Evolutionary conservation across 2,888 invertebrate genomes (phyloP).

Genomic region (Drosophila recens): DNA sequence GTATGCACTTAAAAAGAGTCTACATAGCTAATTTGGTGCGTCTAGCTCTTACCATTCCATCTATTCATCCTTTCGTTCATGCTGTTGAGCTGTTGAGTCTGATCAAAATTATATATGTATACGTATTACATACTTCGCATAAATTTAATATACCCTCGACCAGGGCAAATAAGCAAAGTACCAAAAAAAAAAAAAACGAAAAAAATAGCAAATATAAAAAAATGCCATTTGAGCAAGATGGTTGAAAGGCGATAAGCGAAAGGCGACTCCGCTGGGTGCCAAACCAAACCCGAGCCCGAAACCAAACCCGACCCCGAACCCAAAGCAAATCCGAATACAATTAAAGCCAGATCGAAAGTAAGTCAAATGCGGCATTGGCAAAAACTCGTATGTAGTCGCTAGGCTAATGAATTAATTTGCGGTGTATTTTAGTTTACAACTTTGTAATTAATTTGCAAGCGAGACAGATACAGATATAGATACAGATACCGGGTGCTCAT

Average conservation of each 20-base stretch:
- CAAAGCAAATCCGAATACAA: slow-evolving; percentile 63
- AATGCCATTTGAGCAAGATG: slow-evolving; percentile 77
- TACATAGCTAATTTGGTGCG: background rate
- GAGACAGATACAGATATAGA: slow-evolving; percentile 36
- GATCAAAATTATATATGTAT: background rate
- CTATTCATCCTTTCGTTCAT: background rate
- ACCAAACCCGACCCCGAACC: slow-evolving; percentile 17
- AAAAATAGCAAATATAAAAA: slow-evolving; percentile 38
- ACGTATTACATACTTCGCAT: background rate
- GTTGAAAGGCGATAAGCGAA: slow-evolving; percentile 64
- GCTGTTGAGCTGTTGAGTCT: background rate
- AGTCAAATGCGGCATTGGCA: slow-evolving; percentile 16
- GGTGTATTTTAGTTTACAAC: slow-evolving; percentile 74
- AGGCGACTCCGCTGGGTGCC: slow-evolving; percentile 73
- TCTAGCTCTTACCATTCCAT: background rate
- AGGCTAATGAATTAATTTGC: slow-evolving; percentile 76
- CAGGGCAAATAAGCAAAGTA: background rate
- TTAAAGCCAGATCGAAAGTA: slow-evolving; percentile 59
- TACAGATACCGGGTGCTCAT: slow-evolving; percentile 9
- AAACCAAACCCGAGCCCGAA: slow-evolving; percentile 39
- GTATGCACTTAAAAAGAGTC: background rate
- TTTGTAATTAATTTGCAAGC: slow-evolving; percentile 80
- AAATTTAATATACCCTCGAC: background rate
- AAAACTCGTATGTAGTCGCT: slow-evolving; percentile 4
- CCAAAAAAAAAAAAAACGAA: slow-evolving; percentile 16